phyloP scores from a whole-genome alignment of 2,888 invertebrate genomes.

The Acutogordius australiensis region DNA sequence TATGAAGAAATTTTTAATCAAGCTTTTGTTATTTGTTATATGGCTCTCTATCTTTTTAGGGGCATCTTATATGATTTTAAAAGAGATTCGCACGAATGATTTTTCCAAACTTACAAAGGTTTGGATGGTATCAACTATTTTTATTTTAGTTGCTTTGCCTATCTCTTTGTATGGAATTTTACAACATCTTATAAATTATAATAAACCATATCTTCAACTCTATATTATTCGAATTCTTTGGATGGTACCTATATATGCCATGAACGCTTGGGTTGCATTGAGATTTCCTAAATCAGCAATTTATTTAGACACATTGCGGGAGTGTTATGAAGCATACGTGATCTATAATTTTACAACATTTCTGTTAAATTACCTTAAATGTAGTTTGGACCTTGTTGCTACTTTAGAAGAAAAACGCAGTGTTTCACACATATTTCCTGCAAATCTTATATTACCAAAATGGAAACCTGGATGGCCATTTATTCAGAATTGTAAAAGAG shows the following conservation, averaged over 20 bases:
- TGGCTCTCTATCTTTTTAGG: not conserved
- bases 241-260: conserved; percentile 7
- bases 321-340: conserved; percentile 88
- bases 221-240: conserved; percentile 8
- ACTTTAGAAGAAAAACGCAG: conserved; percentile 1
- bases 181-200: conserved; percentile 4
- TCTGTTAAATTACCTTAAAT: conserved; percentile 55
- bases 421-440: not conserved
- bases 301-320: conserved; percentile 62
- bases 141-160: not conserved
- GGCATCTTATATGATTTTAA: not conserved
- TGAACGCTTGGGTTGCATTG: conserved; percentile 43
- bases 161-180: conserved; percentile 4
- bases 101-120: not conserved
- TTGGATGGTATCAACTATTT: conserved; percentile 4
- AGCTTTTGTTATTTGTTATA: not conserved
- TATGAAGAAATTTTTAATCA: too few relatives aligned
- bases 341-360: conserved; percentile 92
- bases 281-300: conserved; percentile 57
- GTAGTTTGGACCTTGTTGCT: not conserved
- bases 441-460: not conserved
- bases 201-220: conserved; percentile 7
- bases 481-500: conserved; percentile 76
- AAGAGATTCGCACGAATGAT: not conserved
- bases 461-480: conserved; percentile 31